Evolutionary conservation across 2,113 vertebrate genomes (phyloP).

Genomic region (Engraulis encrasicolus): DNA sequence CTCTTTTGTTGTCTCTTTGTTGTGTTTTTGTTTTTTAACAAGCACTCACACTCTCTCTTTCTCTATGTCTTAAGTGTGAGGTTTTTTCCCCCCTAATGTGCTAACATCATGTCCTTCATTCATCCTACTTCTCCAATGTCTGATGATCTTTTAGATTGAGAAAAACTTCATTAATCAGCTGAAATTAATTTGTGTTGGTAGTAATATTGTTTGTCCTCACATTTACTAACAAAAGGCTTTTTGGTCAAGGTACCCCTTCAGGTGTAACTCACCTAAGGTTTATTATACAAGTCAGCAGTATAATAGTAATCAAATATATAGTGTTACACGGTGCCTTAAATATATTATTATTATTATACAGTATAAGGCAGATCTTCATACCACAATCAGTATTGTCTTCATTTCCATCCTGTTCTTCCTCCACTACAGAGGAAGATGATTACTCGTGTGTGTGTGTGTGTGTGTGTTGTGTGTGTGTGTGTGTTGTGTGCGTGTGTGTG

Average conservation of each 20-base stretch:
- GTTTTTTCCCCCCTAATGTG: neutral
- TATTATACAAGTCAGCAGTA: neutral
- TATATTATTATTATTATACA: neutral
- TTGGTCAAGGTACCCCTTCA: neutral
- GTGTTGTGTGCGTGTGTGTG: neutral
- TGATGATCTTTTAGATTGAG: neutral
- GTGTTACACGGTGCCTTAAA: no score
- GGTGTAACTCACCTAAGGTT: neutral
- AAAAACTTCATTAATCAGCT: neutral
- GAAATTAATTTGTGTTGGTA: neutral
- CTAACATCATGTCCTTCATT: neutral
- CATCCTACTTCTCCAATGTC: neutral
- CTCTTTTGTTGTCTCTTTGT: neutral
- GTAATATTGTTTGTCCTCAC: neutral
- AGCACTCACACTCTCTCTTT: neutral
- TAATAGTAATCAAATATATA: neutral
- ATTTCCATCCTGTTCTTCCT: neutral
- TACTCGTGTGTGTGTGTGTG: neutral
- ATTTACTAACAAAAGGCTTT: neutral
- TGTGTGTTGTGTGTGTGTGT: neutral
- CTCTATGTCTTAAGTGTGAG: neutral
- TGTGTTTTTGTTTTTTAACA: no score
- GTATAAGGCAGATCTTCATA: neutral
- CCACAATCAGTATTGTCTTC: neutral
- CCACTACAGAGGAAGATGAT: neutral